Evolutionary conservation across 2,113 vertebrate genomes (phyloP).

Genomic region (Bubalus kerabau): DNA sequence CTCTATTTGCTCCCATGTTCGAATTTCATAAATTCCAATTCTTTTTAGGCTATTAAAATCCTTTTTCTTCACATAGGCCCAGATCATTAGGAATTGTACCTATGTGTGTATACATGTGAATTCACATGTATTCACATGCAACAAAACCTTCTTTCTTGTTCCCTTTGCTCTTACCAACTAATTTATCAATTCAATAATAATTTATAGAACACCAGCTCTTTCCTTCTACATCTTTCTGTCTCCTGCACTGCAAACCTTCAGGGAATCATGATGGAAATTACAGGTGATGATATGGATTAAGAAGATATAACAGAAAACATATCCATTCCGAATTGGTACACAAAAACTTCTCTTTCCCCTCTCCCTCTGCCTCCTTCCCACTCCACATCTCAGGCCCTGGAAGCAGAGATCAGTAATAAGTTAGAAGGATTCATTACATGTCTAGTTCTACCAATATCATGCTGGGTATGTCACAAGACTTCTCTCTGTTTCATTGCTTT

Average conservation of each 20-base stretch:
- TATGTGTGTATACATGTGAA: background rate
- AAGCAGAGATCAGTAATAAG: conserved; percentile 15
- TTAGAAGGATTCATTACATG: conserved; percentile 18
- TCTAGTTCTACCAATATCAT: background rate
- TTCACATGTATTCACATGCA: background rate
- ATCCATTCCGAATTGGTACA: background rate
- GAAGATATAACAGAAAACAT: background rate
- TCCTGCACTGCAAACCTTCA: background rate
- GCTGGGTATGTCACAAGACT: conserved; percentile 36
- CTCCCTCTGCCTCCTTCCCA: background rate
- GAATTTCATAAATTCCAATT: background rate
- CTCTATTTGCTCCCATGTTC: background rate
- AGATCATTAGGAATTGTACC: background rate
- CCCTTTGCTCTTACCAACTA: background rate
- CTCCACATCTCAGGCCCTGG: background rate
- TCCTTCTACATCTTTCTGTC: background rate
- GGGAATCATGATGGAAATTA: background rate
- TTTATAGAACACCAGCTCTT: background rate
- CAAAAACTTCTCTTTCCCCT: background rate
- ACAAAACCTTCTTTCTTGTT: background rate
- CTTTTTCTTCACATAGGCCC: background rate
- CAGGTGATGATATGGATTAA: background rate
- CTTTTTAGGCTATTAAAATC: background rate
- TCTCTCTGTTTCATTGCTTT: conserved; percentile 48
- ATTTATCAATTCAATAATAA: background rate